Base-by-base conservation (phyloP, 2,113 vertebrate genomes). In the Cyanoramphus novaezelandiae region DNA sequence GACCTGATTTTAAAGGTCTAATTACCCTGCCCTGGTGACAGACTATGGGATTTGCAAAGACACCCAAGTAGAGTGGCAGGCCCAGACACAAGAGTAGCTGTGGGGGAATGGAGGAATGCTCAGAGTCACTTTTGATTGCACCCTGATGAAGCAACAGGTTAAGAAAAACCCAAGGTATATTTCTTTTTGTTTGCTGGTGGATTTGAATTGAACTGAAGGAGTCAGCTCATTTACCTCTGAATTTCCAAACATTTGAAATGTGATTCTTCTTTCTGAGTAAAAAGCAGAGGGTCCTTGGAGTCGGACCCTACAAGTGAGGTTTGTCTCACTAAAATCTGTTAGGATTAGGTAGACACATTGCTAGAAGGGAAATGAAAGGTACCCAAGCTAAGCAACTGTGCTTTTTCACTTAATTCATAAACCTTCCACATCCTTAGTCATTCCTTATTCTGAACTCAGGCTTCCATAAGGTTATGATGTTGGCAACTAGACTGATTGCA, bases 161-260 rank as follows among this genome's bases (percentile, higher is more conserved):
- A 59, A 86, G 20, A 71, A 82, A 31, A 2, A 8, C 31, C 19
- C 2, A 2, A 33, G 25, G 17, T 33, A 17, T 71, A 41, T 71
- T 74, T 76, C 11, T 55, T 68, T 82, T 93, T 95, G 70, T 91
- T 92, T 83, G 55, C 63, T 94, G 52, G 70, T 97, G 57, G 71
- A 74, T 35, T 80, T 37, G 49, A 57, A 31, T 25, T 81, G 39
- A 64, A 91, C 50, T 87, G 55, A 91, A 96, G 44, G 49, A 89
- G 39, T 33, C 3, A 5, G 23, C 17, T 85, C 1, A 2, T 92
- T 86, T 86, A 13, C 17, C 29, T 78, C 35, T 49, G 49, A 86
- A 69, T 57, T 90, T 90, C 23, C 12, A 86, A 49, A 60, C 20
- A 28, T 76, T 71, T 91, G 29, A 69, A 90, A 85, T 43, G 10